A percentile compares a stretch with the other conserved stretches of the same genome.
Conservation (phyloP, 2,797 vertebrate species). For the Sylvilagus floridanus region DNA sequence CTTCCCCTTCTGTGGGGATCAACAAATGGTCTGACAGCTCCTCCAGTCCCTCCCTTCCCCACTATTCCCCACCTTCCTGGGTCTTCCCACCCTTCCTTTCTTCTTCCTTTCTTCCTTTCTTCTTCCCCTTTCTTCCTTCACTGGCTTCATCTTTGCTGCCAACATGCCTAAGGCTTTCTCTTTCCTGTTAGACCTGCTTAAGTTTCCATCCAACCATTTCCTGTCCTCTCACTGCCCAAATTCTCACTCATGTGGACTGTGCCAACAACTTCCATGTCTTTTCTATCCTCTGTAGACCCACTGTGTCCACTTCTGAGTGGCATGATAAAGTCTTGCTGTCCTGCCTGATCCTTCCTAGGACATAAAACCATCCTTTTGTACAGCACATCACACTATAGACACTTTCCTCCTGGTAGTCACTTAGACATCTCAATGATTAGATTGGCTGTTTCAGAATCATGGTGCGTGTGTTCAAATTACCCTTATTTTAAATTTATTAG, state of each 20-base stretch:
- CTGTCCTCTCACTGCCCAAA: background rate
- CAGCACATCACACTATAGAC: background rate
- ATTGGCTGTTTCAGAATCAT: background rate
- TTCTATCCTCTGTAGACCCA: background rate
- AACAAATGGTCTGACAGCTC: background rate
- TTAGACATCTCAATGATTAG: background rate
- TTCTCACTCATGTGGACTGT: background rate
- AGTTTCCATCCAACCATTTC: background rate
- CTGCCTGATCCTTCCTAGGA: background rate
- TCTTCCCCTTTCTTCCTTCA: no score
- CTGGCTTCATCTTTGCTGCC: background rate
- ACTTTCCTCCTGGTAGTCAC: background rate
- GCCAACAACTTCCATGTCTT: background rate
- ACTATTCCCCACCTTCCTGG: no score
- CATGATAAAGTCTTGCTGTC: background rate
- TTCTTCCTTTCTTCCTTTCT: background rate
- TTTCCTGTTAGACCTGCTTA: background rate
- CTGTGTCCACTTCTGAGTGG: background rate
- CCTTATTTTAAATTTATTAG: background rate
- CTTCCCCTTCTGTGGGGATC: background rate
- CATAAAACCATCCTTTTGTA: background rate
- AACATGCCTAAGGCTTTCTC: rapidly evolving
- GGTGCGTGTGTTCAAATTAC: background rate
- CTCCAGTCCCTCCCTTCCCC: background rate
- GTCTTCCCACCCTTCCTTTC: no score